Percentiles rank a stretch among this genome's conserved stretches.
Evolutionary conservation across 2,797 vertebrate species (phyloP).

Genomic region (Cyprinella venusta): DNA sequence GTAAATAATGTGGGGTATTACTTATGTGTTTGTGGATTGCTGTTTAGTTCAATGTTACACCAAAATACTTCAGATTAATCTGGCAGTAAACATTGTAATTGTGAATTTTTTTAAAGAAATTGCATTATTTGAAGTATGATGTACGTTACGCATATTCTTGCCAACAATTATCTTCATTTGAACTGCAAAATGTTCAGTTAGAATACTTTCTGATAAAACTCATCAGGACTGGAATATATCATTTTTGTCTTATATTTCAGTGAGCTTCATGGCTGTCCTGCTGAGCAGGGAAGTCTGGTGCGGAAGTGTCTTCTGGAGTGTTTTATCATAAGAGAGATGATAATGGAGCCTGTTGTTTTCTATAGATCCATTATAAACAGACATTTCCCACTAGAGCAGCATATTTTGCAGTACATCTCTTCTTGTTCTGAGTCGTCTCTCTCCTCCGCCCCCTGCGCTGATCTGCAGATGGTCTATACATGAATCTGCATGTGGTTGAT

Average conservation of each 20-base stretch:
- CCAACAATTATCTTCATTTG: not conserved
- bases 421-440: not conserved
- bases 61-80: not conserved
- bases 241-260: not conserved
- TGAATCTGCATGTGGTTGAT: constrained; percentile 7
- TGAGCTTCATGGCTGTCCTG: not conserved
- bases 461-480: constrained; percentile 48
- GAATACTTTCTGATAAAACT: not conserved
- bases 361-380: constrained; percentile 34
- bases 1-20: not conserved
- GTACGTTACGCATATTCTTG: not conserved
- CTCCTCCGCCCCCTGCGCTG: not conserved
- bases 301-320: not conserved
- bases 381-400: constrained; percentile 44
- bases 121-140: not conserved
- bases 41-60: not conserved
- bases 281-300: constrained; percentile 22
- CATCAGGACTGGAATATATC: not conserved
- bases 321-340: constrained; percentile 31
- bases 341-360: constrained; percentile 29
- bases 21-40: not conserved
- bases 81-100: not conserved
- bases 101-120: not conserved
- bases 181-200: not conserved
- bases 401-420: constrained; percentile 36